Conservation (phyloP, 1,140 invertebrate genomes). For the Akabosia matsudoensis region DNA sequence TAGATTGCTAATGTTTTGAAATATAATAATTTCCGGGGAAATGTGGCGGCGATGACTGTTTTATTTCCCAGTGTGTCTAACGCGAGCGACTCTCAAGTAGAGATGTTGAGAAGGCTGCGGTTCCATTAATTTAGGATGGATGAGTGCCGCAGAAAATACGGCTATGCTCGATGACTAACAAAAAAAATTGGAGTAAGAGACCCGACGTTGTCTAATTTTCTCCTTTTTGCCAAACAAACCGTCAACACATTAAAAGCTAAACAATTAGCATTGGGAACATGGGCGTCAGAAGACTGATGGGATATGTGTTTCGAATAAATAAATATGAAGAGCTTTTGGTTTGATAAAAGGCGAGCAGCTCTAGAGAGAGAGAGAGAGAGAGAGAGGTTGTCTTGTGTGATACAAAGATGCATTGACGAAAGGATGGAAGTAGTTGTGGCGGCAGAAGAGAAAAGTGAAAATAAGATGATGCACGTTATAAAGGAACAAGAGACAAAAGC, state of each 20-base stretch:
- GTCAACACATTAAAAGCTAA: not conserved
- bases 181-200: no score
- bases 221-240: not conserved
- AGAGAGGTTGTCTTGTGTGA: not conserved
- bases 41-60: no score
- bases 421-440: no score
- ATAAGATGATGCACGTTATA: no score
- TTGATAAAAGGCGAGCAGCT: not conserved
- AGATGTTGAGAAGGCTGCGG: no score
- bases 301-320: not conserved
- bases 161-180: not conserved
- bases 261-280: not conserved
- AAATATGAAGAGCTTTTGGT: no score
- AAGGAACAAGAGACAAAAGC: not conserved
- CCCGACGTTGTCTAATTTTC: not conserved
- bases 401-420: not conserved
- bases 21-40: no score
- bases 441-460: not conserved
- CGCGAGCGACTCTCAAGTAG: no score
- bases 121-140: not conserved
- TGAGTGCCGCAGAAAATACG: not conserved
- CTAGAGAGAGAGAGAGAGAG: not conserved
- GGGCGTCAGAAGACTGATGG: not conserved
- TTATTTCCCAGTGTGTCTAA: no score
- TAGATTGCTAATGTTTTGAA: no score